Evolutionary conservation across 1,140 invertebrate genomes (phyloP), one percentile per base, ranked within the genome.

Genomic region (Polypedilum pembai): DNA sequence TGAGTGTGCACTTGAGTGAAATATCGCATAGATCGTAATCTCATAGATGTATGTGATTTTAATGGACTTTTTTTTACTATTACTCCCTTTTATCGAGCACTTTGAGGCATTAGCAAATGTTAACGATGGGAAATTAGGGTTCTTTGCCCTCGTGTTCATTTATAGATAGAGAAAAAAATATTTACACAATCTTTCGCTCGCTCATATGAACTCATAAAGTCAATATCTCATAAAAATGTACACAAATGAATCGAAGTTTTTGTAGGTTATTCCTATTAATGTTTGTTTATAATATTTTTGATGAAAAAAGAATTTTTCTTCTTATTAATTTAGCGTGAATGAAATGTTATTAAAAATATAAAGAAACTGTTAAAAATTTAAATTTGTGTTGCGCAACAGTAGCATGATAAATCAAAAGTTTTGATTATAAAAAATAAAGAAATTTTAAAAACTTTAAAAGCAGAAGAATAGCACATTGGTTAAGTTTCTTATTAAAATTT

Each of bases 201-300:
- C 45, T 56, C 12, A 15, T 12, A 56, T 56, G 45, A 56, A 56
- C 45, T 56, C 45, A 15, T 12, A 56, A 56, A 56, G 45, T 56
- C 45, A 56, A 56, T 56, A 56, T 8, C 45, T 56, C 45, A 56
- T 56, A n/a, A 56, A 56, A 56, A 56, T 56, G 45, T 56, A 56
- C 12, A 56, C 10, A 56, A 12, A 56, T 33, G 24, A 56, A 12
- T n/a, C 0, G n/a, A 56, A 56, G 4, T 56, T n/a, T 56, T 12
- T 56, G 12, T n/a, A 56, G 12, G 3, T n/a, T 56, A 4, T 56
- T n/a, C 45, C 12, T 56, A 12, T 56, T 15, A n/a, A 12, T 56
- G 45, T 56, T 12, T 56, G n/a, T n/a, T n/a, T 56, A n/a, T 12
- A 56, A n/a, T n/a, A 56, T 15, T 56, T 56, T 56, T n/a, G 8